Percentiles rank a stretch among this genome's conserved stretches.
phyloP scores from a whole-genome alignment of 2,113 vertebrate species.

The Triplophysa dalaica region DNA sequence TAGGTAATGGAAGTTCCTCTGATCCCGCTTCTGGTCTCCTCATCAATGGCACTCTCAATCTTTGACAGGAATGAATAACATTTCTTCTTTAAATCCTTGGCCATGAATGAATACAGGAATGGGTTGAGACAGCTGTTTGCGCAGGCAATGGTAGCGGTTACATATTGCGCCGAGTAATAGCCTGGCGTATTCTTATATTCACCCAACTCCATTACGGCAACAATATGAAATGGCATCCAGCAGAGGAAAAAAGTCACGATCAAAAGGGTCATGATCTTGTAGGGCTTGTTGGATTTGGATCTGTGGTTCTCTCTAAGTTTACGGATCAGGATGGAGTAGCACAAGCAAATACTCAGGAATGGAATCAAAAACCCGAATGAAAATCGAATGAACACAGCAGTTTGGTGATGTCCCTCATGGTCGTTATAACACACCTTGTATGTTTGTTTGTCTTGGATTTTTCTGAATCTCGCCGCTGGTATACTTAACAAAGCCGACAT shows the following conservation, averaged over 20 bases:
- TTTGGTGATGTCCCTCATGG: constrained; percentile 55
- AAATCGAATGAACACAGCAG: constrained; percentile 69
- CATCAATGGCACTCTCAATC: constrained; percentile 74
- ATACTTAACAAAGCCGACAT: constrained; percentile 75
- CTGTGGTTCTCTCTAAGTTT: constrained; percentile 73
- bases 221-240: constrained; percentile 82
- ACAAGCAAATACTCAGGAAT: constrained; percentile 75
- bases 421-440: constrained; percentile 78
- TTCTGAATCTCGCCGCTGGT: constrained; percentile 77
- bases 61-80: constrained; percentile 70
- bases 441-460: not conserved
- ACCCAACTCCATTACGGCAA: constrained; percentile 75
- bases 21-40: constrained; percentile 68
- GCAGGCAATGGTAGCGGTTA: constrained; percentile 58
- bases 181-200: not conserved
- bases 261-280: constrained; percentile 81
- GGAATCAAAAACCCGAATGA: constrained; percentile 78
- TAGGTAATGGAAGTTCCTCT: constrained; percentile 68
- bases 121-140: constrained; percentile 89
- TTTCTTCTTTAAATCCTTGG: constrained; percentile 84
- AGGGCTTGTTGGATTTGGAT: constrained; percentile 76
- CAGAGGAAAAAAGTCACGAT: constrained; percentile 81
- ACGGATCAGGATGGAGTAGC: constrained; percentile 76
- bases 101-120: constrained; percentile 92
- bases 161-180: constrained; percentile 36